A percentile compares a stretch with the other conserved stretches of the same genome.
Evolutionary conservation across 2,113 vertebrate genomes (phyloP).

Genomic region (Mastomys coucha): DNA sequence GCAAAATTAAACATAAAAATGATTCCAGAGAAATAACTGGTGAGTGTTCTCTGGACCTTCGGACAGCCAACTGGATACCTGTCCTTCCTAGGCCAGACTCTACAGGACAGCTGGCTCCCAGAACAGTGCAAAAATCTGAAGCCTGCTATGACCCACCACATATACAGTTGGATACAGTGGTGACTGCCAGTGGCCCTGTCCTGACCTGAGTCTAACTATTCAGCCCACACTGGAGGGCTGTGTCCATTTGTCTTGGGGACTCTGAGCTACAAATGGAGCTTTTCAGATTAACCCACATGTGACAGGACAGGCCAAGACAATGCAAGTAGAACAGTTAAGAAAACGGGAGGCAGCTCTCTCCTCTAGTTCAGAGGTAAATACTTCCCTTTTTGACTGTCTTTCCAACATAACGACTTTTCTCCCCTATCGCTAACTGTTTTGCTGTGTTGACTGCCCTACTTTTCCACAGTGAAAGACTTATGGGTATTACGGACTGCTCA

Average conservation of each 20-base stretch:
- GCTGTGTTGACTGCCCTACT: not conserved
- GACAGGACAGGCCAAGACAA: too few species aligned
- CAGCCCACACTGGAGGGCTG: not conserved
- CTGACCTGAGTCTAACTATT: not conserved
- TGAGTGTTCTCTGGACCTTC: not conserved
- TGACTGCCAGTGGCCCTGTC: not conserved
- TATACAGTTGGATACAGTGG: not conserved
- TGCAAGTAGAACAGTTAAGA: not conserved
- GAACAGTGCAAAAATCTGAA: not conserved
- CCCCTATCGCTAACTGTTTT: not conserved
- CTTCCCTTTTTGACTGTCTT: not conserved
- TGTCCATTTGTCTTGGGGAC: not conserved
- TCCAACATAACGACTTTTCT: not conserved
- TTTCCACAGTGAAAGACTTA: not conserved
- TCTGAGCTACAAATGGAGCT: not conserved
- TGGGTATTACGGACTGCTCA: not conserved
- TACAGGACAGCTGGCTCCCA: not conserved
- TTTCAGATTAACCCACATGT: not conserved
- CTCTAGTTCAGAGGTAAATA: not conserved
- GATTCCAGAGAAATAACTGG: not conserved
- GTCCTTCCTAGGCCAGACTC: not conserved
- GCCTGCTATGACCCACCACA: not conserved
- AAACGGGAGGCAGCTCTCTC: not conserved
- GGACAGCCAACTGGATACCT: not conserved
- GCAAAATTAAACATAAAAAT: slow-evolving; percentile 41